Evolutionary conservation across 2,113 vertebrate species (phyloP), one percentile per base, ranked within the genome.

Genomic region (Zingel zingel): DNA sequence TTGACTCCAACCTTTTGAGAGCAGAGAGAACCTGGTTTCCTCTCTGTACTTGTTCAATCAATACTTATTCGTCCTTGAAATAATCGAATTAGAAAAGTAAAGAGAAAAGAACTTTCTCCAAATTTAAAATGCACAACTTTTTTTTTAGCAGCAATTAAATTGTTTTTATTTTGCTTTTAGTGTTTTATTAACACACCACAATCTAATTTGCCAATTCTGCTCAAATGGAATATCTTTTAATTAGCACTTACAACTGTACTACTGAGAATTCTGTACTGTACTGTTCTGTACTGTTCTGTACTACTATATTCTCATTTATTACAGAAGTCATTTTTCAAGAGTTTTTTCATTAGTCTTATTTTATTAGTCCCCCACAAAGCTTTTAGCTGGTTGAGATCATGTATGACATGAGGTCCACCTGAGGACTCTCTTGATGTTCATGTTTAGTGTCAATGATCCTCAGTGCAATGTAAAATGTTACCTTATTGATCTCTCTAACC

Each of bases 1-100:
- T 95, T 96, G 96, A 96, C 96, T 97, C 96, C 95, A 97, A 96
- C 96, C 95, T 97, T 96, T 97, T 93, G 94, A 97, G 94, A 95
- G 94, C 94, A 94, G n/a, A 15, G 57, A 63, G 96, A 97, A 96
- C 93, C 95, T 95, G 94, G 91, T 64, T 78, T 77, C 59, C 79
- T 74, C 66, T 82, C 65, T 86, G 64, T 78, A 95, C 95, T 95
- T 96, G 96, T 95, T 93, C 93, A 83, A 96, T 97, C 96, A 97
- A 96, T 97, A 97, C 96, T 96, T 95, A 95, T 96, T 96, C 94
- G 94, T 96, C 96, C 95, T 96, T 96, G 95, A 96, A 95, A 96
- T 96, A 95, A 96, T 95, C 93, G 94, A 96, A 96, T 75, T 48
- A 75, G 11, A 59, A 65, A 73, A 77, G 39, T 50, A 23, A 62